Conservation (phyloP, 2,797 vertebrate genomes). For the Fratercula arctica region DNA sequence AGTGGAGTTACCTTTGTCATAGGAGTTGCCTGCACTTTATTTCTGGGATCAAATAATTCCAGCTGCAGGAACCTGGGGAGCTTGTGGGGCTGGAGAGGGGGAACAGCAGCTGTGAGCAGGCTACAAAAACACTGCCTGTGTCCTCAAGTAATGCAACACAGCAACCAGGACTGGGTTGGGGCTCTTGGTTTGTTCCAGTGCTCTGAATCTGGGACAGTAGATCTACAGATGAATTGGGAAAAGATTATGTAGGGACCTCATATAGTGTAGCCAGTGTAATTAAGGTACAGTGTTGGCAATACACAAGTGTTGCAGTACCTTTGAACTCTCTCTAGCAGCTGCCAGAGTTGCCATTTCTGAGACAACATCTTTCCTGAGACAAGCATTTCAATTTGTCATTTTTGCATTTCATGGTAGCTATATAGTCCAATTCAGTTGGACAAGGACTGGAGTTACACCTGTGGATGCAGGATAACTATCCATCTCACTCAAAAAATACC, state of each 20-base stretch:
- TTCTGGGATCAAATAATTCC: not conserved
- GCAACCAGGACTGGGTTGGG: too few relatives aligned
- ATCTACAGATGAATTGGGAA: not conserved
- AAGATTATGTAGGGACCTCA: not conserved
- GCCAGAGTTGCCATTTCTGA: not conserved
- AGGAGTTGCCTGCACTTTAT: not conserved
- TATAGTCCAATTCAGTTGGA: not conserved
- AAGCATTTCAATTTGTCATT: not conserved
- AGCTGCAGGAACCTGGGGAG: not conserved
- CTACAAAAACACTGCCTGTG: rapidly evolving
- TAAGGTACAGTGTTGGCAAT: not conserved
- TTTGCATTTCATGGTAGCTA: not conserved
- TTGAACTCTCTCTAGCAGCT: not conserved
- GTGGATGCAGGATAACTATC: not conserved
- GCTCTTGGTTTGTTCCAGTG: not conserved
- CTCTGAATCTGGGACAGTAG: not conserved
- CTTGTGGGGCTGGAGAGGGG: not conserved
- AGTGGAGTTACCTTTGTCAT: not conserved
- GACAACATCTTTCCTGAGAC: not conserved
- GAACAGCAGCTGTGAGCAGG: not conserved
- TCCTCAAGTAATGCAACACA: not conserved
- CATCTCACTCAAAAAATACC: not conserved
- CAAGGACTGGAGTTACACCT: not conserved
- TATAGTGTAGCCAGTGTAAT: not conserved
- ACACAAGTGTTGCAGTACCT: not conserved